Percentiles rank a stretch among this genome's conserved stretches.
phyloP scores from a whole-genome alignment of 2,888 invertebrate genomes.

The Xestobium rufovillosum region DNA sequence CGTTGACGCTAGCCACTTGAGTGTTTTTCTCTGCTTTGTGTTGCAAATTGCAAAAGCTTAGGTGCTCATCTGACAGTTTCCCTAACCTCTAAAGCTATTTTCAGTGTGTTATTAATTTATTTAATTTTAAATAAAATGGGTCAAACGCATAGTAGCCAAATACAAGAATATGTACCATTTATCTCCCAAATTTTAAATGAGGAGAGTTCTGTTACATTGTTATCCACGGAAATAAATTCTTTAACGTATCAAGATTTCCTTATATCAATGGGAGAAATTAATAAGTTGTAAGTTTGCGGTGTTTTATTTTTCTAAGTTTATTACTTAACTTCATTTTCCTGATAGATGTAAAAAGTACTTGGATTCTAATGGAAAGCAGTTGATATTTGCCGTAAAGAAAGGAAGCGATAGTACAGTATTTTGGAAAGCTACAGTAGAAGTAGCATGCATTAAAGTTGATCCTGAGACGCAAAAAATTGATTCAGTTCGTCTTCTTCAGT shows the following conservation, averaged over 20 bases:
- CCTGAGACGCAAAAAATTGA: slow-evolving; percentile 48
- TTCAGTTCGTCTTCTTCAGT: slow-evolving; percentile 51
- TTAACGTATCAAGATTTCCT: slow-evolving; percentile 53
- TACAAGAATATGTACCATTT: slow-evolving; percentile 12
- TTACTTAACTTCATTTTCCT: slow-evolving; percentile 10
- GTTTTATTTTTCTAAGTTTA: slow-evolving; percentile 8
- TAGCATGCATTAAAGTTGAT: slow-evolving; percentile 56
- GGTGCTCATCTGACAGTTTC: too few species aligned
- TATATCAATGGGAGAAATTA: slow-evolving; percentile 51
- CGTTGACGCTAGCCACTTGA: too few species aligned
- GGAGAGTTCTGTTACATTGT: slow-evolving; percentile 31
- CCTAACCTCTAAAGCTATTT: too few species aligned
- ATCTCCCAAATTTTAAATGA: slow-evolving; percentile 29
- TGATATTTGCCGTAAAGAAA: slow-evolving; percentile 57
- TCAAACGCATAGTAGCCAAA: neutral
- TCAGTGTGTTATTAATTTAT: too few species aligned
- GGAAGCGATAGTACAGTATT: slow-evolving; percentile 56
- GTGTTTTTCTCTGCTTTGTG: too few species aligned
- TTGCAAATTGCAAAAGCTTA: too few species aligned
- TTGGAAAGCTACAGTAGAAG: slow-evolving; percentile 63
- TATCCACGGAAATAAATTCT: slow-evolving; percentile 34
- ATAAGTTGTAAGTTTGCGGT: slow-evolving; percentile 49
- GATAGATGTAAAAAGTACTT: slow-evolving; percentile 53
- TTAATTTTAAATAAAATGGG: too few species aligned
- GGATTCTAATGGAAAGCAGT: slow-evolving; percentile 54